Percentiles rank a stretch among this genome's conserved stretches.
Evolutionary conservation across 2,797 vertebrate species (phyloP).

Genomic region (Sylvia borin): DNA sequence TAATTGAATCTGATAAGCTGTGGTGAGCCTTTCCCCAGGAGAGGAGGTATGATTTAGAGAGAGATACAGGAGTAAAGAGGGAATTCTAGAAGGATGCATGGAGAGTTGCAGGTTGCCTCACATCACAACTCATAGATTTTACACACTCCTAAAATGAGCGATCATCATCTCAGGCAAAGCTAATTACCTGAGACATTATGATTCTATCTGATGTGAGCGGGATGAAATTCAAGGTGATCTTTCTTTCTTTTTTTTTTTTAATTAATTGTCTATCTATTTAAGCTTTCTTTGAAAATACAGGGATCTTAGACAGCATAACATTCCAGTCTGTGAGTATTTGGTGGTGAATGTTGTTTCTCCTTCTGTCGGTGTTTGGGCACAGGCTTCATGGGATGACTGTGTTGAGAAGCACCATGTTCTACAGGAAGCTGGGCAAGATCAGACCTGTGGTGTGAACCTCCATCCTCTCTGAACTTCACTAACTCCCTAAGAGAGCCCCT

Average conservation of each 20-base stretch:
- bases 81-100: not conserved
- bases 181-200: conserved; percentile 26
- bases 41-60: conserved; percentile 1
- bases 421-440: not conserved
- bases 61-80: conserved; percentile 7
- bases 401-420: not conserved
- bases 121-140: not conserved
- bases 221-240: not conserved
- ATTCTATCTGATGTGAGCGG: conserved; percentile 40
- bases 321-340: not conserved
- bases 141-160: conserved; percentile 1
- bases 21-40: conserved; percentile 22
- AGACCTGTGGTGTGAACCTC: not conserved
- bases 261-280: conserved; percentile 2
- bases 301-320: conserved; percentile 17
- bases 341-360: not conserved
- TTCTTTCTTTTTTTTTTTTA: not conserved
- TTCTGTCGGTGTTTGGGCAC: not conserved
- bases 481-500: not conserved
- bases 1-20: conserved; percentile 56
- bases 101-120: conserved; percentile 30
- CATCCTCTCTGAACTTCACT: not conserved
- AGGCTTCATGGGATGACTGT: not conserved
- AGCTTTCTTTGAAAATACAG: conserved; percentile 45
- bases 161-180: conserved; percentile 27